Evolutionary conservation across 37 sponge, comb jelly and placozoan genomes (phyloP), one percentile per base, ranked within the genome.

Genomic region (Beroe forskalii): DNA sequence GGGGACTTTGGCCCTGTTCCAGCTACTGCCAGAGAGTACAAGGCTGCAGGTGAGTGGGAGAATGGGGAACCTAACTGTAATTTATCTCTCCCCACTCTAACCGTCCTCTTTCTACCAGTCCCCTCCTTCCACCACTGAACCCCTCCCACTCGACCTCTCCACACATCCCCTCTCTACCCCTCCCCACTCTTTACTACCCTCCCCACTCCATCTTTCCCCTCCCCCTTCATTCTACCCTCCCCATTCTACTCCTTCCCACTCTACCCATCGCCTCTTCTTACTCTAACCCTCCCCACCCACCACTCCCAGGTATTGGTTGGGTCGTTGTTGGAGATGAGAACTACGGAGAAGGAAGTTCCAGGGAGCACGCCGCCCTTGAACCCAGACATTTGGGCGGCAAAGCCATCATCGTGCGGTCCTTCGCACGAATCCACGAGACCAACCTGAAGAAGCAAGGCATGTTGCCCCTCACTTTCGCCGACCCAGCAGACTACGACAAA

Each of bases 361-460:
- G 99, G 39, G 99, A 99, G 67, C 99, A 99, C 63, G 99, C 99
- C 40, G 99, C 99, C 41, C 92, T 99, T 89, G 99, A 99, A 89
- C 99, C 99, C 9, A 63, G 99, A 0, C 99, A 99, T 83, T 92
- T 99, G 28, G 99, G 99, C 14, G 99, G 97, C 8, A 91, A 91
- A 40, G 99, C 97, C 31, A 91, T 99, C 67, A 99, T 99, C 91
- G 97, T 96, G 60, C 94, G 91, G 90, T 93, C 93, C 90, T 99
- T 99, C 91, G 99, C 99, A 35, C 93, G 99, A 8, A 99, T 99
- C 86, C 99, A 99, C 92, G 98, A 91, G 76, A 75, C 63, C 30
- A 60, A 91, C 63, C 39, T 62, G 22, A 60, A 60, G 38, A 67
- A 67, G 42, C 60, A 55, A 91, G 92, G 92, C 1, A 91, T 99